Conservation (phyloP, 2,888 invertebrate species). For the Cantharis lateralis region DNA sequence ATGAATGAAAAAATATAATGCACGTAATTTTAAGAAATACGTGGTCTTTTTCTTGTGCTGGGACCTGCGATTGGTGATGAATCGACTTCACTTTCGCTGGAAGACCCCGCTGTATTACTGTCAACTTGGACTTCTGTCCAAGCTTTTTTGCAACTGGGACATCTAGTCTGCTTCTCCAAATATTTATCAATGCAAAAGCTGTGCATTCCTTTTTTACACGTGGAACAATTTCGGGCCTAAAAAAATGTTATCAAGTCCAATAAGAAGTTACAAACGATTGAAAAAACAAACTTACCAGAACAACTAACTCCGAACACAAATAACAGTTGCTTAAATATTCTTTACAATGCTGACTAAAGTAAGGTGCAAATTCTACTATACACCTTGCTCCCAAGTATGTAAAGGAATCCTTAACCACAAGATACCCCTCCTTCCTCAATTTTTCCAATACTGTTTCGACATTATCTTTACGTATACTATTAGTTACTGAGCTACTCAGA, state of each 20-base stretch:
- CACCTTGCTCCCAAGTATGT: constrained; percentile 47
- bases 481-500: constrained; percentile 42
- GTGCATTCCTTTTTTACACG: constrained; percentile 15
- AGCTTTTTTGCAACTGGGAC: constrained; percentile 13
- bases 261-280: too few relatives aligned
- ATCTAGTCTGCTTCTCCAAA: constrained; percentile 11
- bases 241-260: neutral
- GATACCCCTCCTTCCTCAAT: constrained; percentile 45
- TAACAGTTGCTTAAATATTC: constrained; percentile 41
- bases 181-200: constrained; percentile 17
- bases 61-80: neutral
- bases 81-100: neutral
- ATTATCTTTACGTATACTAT: constrained; percentile 38
- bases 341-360: constrained; percentile 42
- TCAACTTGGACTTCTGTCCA: constrained; percentile 8
- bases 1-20: neutral
- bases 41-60: neutral
- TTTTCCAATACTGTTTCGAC: constrained; percentile 41
- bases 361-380: constrained; percentile 47
- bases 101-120: neutral
- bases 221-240: constrained; percentile 9
- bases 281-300: constrained; percentile 40
- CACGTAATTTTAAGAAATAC: neutral
- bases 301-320: constrained; percentile 48
- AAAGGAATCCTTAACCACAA: constrained; percentile 38